Percentiles rank a stretch among this genome's conserved stretches.
phyloP scores from a whole-genome alignment of 2,888 invertebrate genomes.

The Monochamus alternatus region DNA sequence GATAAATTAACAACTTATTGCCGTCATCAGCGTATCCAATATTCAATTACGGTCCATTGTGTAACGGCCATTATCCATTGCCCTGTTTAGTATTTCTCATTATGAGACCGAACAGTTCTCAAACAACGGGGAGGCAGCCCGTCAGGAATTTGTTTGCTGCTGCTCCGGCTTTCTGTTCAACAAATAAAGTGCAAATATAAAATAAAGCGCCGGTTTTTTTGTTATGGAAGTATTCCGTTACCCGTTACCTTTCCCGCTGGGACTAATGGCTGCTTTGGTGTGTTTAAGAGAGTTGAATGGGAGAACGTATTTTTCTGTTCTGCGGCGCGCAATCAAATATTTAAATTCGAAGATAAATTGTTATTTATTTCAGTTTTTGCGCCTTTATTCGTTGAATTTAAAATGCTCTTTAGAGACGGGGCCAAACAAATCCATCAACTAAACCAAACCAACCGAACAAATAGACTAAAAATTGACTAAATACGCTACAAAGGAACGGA shows the following conservation, averaged over 20 bases:
- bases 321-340: too few species aligned
- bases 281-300: neutral
- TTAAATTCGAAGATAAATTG: too few species aligned
- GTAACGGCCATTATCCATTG: slow-evolving; percentile 32
- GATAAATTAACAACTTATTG: slow-evolving; percentile 41
- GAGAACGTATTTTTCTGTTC: neutral
- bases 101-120: slow-evolving; percentile 22
- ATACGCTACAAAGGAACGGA: too few species aligned
- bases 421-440: too few species aligned
- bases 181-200: neutral
- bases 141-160: neutral
- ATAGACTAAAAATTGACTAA: too few species aligned
- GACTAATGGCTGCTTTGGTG: neutral
- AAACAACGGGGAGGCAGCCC: neutral
- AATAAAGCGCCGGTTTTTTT: neutral
- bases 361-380: too few species aligned
- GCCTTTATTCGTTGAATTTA: too few species aligned
- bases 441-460: too few species aligned
- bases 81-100: slow-evolving; percentile 38
- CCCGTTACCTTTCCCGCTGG: neutral
- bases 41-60: slow-evolving; percentile 41
- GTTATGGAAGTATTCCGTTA: neutral
- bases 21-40: slow-evolving; percentile 36
- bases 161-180: neutral
- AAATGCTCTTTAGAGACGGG: too few species aligned